phyloP scores from a whole-genome alignment of 2,113 vertebrate species.

The Psammodynastes pulverulentus region DNA sequence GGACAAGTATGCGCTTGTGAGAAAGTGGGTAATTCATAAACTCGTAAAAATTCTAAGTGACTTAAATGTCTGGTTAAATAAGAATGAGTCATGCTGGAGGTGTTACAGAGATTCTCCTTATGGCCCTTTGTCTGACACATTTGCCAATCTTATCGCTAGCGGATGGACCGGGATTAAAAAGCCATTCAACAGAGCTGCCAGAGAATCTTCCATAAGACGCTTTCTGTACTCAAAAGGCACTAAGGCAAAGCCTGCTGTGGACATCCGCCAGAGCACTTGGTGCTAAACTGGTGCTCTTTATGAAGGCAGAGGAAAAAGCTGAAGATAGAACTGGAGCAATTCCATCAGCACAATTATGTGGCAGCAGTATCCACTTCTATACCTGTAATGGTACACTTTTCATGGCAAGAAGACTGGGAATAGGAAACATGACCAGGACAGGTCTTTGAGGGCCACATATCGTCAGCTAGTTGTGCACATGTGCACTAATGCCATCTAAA shows the following conservation, averaged over 20 bases:
- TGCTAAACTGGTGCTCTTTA: not conserved
- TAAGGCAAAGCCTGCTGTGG: not conserved
- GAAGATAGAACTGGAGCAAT: not conserved
- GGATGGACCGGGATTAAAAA: not conserved
- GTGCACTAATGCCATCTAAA: not conserved
- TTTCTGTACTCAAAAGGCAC: not conserved
- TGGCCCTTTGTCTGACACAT: not conserved
- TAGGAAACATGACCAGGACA: not conserved
- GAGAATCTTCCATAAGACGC: not conserved
- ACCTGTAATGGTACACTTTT: not conserved
- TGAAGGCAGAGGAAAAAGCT: not conserved
- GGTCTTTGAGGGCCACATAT: not conserved
- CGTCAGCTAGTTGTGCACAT: not conserved
- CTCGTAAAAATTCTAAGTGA: not conserved
- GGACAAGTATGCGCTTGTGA: not conserved
- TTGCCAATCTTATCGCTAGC: not conserved
- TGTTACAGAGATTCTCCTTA: not conserved
- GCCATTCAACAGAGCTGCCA: not conserved
- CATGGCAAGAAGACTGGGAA: not conserved
- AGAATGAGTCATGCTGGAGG: not conserved
- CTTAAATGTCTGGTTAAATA: not conserved
- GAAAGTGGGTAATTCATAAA: not conserved
- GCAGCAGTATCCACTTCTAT: not conserved
- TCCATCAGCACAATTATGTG: not conserved
- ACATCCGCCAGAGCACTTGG: not conserved